Conservation (phyloP, 92 coral and sea anemone genomes). For the Ricordea florida region DNA sequence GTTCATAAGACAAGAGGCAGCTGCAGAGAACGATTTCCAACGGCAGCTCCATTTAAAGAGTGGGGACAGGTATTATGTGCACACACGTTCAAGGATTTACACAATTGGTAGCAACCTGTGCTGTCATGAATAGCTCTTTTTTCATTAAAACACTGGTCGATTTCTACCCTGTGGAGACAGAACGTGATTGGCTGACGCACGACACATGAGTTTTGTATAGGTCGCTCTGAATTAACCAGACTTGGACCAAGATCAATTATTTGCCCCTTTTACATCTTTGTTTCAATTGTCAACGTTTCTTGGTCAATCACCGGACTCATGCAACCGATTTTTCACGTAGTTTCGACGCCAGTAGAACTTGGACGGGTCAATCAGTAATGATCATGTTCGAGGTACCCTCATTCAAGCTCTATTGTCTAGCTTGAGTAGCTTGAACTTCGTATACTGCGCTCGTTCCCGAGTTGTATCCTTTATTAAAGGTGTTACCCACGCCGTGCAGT, state of each 20-base stretch:
- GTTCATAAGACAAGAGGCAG: slow-evolving; percentile 84
- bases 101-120: slow-evolving; percentile 96
- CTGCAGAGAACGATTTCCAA: slow-evolving; percentile 75
- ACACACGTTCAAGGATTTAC: slow-evolving; percentile 94
- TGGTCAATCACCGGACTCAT: slow-evolving; percentile 77
- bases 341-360: background rate
- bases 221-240: slow-evolving; percentile 74
- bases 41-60: slow-evolving; percentile 80
- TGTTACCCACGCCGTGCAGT: slow-evolving; percentile 99
- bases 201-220: slow-evolving; percentile 87
- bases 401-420: slow-evolving; percentile 19
- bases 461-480: slow-evolving; percentile 85
- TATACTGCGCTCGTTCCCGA: slow-evolving; percentile 51
- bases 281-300: slow-evolving; percentile 92
- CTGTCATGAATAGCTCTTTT: slow-evolving; percentile 75
- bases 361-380: background rate
- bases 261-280: slow-evolving; percentile 82
- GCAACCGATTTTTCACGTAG: slow-evolving; percentile 57
- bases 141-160: slow-evolving; percentile 80
- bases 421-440: slow-evolving; percentile 25
- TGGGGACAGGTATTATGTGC: slow-evolving; percentile 87
- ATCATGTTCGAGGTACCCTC: background rate
- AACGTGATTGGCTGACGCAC: slow-evolving; percentile 73
- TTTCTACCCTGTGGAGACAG: slow-evolving; percentile 84
- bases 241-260: slow-evolving; percentile 82